Evolutionary conservation across 2,113 vertebrate species (phyloP), one percentile per base, ranked within the genome.

Genomic region (Podarcis muralis): DNA sequence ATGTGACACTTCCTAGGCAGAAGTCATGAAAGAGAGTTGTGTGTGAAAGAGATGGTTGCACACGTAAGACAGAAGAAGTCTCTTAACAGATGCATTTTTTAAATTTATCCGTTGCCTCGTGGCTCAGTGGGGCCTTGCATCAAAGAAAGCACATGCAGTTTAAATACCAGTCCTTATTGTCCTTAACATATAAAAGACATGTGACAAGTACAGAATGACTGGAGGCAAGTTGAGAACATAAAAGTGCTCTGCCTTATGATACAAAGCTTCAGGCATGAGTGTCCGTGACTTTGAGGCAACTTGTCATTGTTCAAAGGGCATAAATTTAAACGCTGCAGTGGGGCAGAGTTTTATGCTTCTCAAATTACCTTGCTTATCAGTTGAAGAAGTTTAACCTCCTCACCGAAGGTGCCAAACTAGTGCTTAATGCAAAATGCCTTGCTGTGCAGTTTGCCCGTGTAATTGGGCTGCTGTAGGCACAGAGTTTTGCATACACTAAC

Each of bases 191-290:
- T 37, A 35, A n/a, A 37, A 1, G 7, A 53, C 20, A 11, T 9
- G 18, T 65, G 16, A 4, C 5, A 6, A 69, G 81, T 80, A 0
- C 37, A 40, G 27, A 68, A 13, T 83, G 90, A 76, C 20, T 53
- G 83, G 27, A 62, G 35, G 3, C 27, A 32, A 23, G 18, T 32
- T 48, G 68, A 87, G 62, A 85, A 84, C 37, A 3, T 68, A 22
- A 86, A 71, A 71, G 0, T 30, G 9, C 0, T 1, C 76, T 37
- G 35, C 43, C 23, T 62, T 9, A 83, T 81, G 6, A 81, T 83
- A 22, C 3, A 9, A 3, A 62, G 6, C 0, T 0, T 82, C 68
- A 74, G 4, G 2, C 53, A 13, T 2, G 13, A 5, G 4, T 68
- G 71, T n/a, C n/a, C 37, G 25, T 37, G 30, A 62, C 12, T 76